A percentile compares a stretch with the other conserved stretches of the same genome.
Evolutionary conservation across 1,140 invertebrate genomes (phyloP).

Genomic region (Bombus superbus): DNA sequence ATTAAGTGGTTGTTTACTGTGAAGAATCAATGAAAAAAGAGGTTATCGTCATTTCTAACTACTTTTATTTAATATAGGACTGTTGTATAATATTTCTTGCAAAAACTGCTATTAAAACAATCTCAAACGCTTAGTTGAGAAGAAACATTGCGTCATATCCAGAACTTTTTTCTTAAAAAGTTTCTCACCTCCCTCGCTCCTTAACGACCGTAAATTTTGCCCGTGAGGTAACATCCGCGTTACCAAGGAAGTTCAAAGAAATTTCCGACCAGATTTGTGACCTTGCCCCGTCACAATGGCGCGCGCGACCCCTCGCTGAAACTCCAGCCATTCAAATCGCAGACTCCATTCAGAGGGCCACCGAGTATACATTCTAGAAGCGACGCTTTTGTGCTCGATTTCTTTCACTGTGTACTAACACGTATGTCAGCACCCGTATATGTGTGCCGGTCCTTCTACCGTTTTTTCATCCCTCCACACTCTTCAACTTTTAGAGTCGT

Average conservation of each 20-base stretch:
- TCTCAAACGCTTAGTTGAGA: neutral
- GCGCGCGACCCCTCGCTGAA: constrained; percentile 75
- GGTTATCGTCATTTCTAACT: neutral
- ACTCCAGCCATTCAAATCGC: constrained; percentile 75
- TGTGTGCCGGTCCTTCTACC: constrained; percentile 53
- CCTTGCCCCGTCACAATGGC: constrained; percentile 80
- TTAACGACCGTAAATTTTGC: constrained; percentile 63
- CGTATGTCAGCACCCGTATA: constrained; percentile 8
- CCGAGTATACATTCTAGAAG: constrained; percentile 70
- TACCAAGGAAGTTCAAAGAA: constrained; percentile 70
- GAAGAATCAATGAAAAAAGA: neutral
- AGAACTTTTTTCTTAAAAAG: constrained; percentile 22
- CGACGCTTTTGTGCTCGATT: constrained; percentile 78
- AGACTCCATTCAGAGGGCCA: constrained; percentile 77
- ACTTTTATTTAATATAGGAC: neutral
- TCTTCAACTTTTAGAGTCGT: constrained; percentile 47
- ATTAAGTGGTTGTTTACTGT: neutral
- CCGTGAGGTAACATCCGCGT: constrained; percentile 59
- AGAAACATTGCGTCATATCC: neutral
- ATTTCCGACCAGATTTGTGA: constrained; percentile 80
- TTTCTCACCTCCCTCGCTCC: constrained; percentile 50
- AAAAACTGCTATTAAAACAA: neutral
- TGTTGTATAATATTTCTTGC: neutral
- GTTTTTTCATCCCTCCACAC: constrained; percentile 52
- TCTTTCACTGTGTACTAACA: constrained; percentile 71